Conservation (phyloP, 2,888 invertebrate species). For the Caenorhabditis sp. region DNA sequence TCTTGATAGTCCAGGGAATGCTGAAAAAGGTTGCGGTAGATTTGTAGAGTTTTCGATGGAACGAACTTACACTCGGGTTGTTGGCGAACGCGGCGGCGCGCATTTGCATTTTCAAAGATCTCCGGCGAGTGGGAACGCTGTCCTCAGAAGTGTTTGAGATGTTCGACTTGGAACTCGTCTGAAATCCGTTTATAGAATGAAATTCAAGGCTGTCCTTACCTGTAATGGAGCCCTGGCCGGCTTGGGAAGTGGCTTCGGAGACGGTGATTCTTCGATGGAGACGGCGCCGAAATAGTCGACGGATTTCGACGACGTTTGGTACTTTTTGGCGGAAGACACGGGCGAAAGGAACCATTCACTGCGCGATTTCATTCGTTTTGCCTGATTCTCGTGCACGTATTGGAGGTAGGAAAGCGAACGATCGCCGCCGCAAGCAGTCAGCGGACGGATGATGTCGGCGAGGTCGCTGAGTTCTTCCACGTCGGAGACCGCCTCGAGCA, state of each 20-base stretch:
- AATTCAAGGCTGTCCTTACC: too few species aligned
- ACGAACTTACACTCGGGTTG: conserved; percentile 47
- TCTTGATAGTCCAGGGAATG: conserved; percentile 64
- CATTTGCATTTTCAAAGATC: conserved; percentile 53
- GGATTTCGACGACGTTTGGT: conserved; percentile 63
- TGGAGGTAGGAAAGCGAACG: conserved; percentile 87
- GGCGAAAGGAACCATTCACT: conserved; percentile 87
- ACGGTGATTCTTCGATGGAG: conserved; percentile 6
- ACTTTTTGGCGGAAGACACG: conserved; percentile 46
- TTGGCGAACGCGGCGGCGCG: conserved; percentile 43
- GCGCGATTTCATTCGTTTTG: conserved; percentile 94
- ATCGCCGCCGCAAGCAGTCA: conserved; percentile 64
- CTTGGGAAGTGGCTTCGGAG: conserved; percentile 13
- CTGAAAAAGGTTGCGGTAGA: conserved; percentile 48
- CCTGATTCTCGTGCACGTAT: conserved; percentile 95
- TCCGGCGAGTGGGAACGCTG: conserved; percentile 21
- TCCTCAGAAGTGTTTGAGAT: conserved; percentile 30
- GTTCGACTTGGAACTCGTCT: conserved; percentile 49
- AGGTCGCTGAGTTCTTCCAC: conserved; percentile 61
- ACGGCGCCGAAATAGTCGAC: conserved; percentile 59
- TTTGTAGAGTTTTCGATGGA: background rate
- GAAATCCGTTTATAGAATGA: too few species aligned
- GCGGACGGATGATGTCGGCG: conserved; percentile 60
- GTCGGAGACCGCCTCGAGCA: conserved; percentile 63
- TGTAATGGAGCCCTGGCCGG: conserved; percentile 33